These are phyloP conservation scores for Glareola pratincola DNA, from an alignment of 2,113 vertebrate genomes.

Conservation along the genomic window DNA sequence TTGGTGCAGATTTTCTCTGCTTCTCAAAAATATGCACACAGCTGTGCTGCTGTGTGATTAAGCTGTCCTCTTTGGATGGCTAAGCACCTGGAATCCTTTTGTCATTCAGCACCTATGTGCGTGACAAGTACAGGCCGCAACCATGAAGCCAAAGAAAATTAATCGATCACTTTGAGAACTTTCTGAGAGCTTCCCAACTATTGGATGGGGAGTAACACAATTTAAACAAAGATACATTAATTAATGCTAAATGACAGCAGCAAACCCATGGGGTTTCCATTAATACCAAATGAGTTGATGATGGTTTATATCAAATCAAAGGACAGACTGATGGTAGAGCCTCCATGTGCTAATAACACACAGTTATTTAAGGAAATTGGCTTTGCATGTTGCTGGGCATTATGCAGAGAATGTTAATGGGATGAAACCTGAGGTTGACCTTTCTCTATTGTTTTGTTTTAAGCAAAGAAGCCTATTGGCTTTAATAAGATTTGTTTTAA, in stretches of 20 bases:
- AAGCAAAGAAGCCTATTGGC: background rate
- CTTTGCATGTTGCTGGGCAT: background rate
- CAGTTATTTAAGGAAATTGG: background rate
- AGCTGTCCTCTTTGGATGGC: background rate
- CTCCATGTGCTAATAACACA: background rate
- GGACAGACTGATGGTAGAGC: background rate
- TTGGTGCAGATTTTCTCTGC: background rate
- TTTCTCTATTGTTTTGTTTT: background rate
- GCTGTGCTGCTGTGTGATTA: background rate
- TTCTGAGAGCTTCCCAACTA: background rate
- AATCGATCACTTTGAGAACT: background rate
- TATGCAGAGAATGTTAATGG: background rate
- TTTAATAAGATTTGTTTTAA: background rate
- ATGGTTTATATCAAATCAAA: background rate
- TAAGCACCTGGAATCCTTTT: background rate
- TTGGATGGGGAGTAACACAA: background rate
- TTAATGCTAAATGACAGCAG: background rate
- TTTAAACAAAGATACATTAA: background rate
- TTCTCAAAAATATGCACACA: background rate
- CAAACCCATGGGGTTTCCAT: background rate
- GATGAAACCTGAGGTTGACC: background rate
- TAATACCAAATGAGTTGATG: background rate
- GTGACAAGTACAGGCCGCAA: background rate
- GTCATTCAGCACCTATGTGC: background rate
- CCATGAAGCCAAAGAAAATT: background rate